These are phyloP conservation scores for Lepilemur ruficaudatus DNA, from an alignment of 2,797 vertebrate species.

Conservation along the genomic window DNA sequence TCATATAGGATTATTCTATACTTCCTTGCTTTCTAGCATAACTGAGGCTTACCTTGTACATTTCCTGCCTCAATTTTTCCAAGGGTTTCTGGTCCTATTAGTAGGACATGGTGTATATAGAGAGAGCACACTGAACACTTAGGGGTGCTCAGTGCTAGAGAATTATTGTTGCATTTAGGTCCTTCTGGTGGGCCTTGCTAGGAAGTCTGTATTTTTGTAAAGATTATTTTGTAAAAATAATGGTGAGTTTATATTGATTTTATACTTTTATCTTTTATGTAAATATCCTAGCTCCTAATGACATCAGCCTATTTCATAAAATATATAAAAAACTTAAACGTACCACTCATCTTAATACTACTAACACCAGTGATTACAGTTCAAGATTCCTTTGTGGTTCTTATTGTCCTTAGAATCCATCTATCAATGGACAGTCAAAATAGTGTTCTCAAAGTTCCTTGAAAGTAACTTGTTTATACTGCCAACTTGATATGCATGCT, in stretches of 20 bases:
- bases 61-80: not conserved
- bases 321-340: not conserved
- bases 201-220: not conserved
- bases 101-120: not conserved
- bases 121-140: not conserved
- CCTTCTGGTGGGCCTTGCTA: not conserved
- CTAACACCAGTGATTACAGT: not conserved
- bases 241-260: not conserved
- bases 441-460: not conserved
- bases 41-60: not conserved
- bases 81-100: not conserved
- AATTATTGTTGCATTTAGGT: not conserved
- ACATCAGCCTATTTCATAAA: not conserved
- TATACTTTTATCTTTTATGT: not conserved
- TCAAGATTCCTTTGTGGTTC: not conserved
- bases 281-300: not conserved
- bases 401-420: not conserved
- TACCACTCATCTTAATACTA: not conserved
- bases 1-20: not conserved
- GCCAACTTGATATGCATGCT: not conserved
- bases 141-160: not conserved
- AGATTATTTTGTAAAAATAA: not conserved
- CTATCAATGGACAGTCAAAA: not conserved
- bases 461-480: not conserved
- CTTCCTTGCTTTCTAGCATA: not conserved